Evolutionary conservation across 2,888 invertebrate species (phyloP).

Genomic region (Hedychridium roseum): DNA sequence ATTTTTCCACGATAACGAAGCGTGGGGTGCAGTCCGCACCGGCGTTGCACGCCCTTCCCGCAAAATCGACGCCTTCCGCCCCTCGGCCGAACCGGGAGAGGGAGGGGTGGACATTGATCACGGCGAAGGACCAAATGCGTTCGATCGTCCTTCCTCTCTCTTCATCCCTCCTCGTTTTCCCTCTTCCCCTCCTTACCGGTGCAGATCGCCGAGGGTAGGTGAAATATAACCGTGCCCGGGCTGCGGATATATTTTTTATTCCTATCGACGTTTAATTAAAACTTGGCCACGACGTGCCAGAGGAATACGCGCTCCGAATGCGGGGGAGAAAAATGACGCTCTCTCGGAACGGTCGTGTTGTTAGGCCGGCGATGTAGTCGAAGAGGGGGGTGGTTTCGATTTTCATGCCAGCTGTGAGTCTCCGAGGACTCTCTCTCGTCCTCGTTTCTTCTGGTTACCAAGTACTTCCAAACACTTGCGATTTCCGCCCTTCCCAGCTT

Average conservation of each 20-base stretch:
- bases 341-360: neutral
- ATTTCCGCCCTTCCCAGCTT: no score
- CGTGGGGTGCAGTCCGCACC: conserved; percentile 4
- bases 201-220: conserved; percentile 20
- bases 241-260: conserved; percentile 38
- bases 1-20: conserved; percentile 33
- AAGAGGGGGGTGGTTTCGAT: neutral
- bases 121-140: neutral
- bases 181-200: neutral
- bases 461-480: no score
- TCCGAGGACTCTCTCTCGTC: no score
- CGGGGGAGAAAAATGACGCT: neutral
- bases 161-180: neutral
- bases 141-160: neutral
- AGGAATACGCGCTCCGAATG: conserved; percentile 6
- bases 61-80: no score
- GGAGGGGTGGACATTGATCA: neutral
- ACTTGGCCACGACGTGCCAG: conserved; percentile 33
- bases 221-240: conserved; percentile 36
- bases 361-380: neutral
- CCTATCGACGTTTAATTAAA: conserved; percentile 56
- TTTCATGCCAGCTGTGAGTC: no score
- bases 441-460: no score
- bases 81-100: neutral
- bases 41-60: no score